Conservation (phyloP, 2,888 invertebrate genomes). For the Lysandra coridon region DNA sequence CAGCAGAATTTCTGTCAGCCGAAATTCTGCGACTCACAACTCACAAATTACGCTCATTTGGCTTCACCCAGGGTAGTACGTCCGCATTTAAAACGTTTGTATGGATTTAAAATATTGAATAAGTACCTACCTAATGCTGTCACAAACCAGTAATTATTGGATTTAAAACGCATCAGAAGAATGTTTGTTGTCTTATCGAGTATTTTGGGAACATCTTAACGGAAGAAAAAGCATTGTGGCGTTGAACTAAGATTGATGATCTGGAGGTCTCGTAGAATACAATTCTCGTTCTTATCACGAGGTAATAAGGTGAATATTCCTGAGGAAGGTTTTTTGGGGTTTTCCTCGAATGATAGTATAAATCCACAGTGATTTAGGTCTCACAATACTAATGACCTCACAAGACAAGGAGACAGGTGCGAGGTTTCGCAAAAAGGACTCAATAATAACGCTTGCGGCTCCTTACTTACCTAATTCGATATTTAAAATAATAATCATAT, state of each 20-base stretch:
- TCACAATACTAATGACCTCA: constrained; percentile 12
- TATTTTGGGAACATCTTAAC: constrained; percentile 18
- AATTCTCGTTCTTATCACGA: neutral
- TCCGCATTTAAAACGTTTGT: no score
- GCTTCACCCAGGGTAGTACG: no score
- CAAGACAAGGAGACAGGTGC: constrained; percentile 17
- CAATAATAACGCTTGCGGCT: neutral
- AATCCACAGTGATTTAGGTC: constrained; percentile 21
- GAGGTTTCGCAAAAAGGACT: neutral
- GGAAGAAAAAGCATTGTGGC: constrained; percentile 11
- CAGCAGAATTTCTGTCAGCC: no score
- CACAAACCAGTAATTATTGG: neutral
- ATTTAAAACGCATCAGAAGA: neutral
- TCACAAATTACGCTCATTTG: no score
- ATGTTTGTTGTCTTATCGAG: constrained; percentile 1
- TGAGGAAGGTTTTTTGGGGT: neutral
- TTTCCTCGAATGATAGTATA: constrained; percentile 1
- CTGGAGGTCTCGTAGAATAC: neutral
- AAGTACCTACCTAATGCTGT: neutral
- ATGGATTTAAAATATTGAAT: no score
- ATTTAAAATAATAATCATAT: no score
- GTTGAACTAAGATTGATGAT: neutral
- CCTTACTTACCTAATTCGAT: neutral
- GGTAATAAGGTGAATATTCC: neutral
- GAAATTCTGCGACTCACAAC: no score